Conservation (phyloP, 2,797 vertebrate genomes). For the Alca torda region DNA sequence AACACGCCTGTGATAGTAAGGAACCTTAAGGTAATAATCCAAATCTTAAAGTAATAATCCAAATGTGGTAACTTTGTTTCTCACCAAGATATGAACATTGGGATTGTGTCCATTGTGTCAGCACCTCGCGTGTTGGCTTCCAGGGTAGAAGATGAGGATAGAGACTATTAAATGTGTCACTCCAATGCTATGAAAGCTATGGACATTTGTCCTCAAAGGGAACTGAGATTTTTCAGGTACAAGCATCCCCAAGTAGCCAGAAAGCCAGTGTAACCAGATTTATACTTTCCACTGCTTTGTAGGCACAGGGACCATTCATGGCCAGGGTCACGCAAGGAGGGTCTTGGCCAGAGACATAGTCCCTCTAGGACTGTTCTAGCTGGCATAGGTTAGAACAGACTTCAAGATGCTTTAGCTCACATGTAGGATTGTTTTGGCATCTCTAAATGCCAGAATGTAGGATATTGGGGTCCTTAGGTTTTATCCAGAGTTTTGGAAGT, state of each 20-base stretch:
- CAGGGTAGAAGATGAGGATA: background rate
- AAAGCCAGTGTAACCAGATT: background rate
- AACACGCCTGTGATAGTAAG: background rate
- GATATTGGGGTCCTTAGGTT: background rate
- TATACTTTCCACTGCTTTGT: background rate
- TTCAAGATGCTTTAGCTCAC: background rate
- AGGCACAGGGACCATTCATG: rapidly evolving
- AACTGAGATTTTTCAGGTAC: background rate
- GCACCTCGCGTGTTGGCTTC: background rate
- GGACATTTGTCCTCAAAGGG: background rate
- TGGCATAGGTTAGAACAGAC: background rate
- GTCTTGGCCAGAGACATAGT: background rate
- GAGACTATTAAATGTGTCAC: background rate
- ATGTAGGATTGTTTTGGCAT: background rate
- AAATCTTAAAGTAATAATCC: background rate
- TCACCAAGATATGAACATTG: rapidly evolving
- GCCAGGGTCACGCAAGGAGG: background rate
- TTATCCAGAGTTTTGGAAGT: background rate
- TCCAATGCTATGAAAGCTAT: background rate
- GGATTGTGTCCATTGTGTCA: background rate
- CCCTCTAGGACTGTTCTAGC: background rate
- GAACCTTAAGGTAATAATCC: background rate
- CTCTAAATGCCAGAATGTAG: background rate
- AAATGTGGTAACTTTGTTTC: background rate
- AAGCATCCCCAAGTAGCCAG: background rate